A percentile compares a stretch with the other conserved stretches of the same genome.
Evolutionary conservation across 2,797 vertebrate genomes (phyloP).

Genomic region (Avahi laniger): DNA sequence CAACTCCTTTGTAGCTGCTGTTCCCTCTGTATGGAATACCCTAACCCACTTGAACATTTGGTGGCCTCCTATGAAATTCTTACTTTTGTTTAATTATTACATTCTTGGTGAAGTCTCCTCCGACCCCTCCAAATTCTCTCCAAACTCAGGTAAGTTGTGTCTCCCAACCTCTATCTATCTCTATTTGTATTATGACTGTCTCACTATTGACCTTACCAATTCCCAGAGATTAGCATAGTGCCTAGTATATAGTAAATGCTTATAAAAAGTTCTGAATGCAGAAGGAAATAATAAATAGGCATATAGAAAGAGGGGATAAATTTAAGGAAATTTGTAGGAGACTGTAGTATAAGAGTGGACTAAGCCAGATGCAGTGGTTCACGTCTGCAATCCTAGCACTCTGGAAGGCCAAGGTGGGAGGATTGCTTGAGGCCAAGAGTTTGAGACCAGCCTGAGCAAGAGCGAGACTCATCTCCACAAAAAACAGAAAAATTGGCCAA

Average conservation of each 20-base stretch:
- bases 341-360: background rate
- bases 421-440: background rate
- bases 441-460: background rate
- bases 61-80: background rate
- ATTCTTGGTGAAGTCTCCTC: background rate
- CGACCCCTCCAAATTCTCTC: background rate
- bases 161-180: background rate
- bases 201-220: background rate
- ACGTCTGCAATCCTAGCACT: background rate
- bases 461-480: background rate
- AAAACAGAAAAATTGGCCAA: background rate
- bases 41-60: background rate
- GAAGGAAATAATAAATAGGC: conserved; percentile 21
- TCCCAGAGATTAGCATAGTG: background rate
- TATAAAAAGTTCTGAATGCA: background rate
- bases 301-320: background rate
- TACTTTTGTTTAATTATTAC: background rate
- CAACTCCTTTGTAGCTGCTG: background rate
- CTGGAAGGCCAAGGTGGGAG: background rate
- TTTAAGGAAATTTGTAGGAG: background rate
- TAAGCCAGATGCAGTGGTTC: background rate
- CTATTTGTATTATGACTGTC: background rate
- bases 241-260: background rate
- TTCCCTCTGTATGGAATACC: background rate
- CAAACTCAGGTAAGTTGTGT: background rate